Conservation (phyloP, 1,140 invertebrate genomes). For the Stegodyphus mimosarum region DNA sequence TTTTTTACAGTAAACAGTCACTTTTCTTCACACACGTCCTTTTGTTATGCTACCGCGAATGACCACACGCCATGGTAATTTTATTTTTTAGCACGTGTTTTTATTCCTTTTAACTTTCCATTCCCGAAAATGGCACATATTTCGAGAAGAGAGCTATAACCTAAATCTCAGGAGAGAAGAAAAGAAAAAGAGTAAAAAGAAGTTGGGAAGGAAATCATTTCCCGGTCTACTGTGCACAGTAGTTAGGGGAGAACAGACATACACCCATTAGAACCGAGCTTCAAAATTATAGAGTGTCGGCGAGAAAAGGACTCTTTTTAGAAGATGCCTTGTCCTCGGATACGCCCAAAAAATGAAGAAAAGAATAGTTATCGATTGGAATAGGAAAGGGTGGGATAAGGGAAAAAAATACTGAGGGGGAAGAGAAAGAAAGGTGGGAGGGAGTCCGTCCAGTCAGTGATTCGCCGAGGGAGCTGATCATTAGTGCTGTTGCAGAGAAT, state of each 20-base stretch:
- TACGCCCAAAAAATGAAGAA: constrained; percentile 34
- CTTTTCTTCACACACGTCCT: too few species aligned
- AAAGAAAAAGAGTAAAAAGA: neutral
- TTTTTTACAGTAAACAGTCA: too few species aligned
- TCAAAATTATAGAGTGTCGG: constrained; percentile 30
- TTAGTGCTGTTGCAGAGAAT: neutral
- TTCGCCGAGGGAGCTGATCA: constrained; percentile 10
- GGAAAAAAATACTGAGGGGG: neutral
- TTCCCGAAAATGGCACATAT: too few species aligned
- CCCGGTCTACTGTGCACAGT: constrained; percentile 29
- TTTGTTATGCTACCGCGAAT: too few species aligned
- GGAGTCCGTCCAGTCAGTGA: neutral
- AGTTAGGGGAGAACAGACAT: neutral
- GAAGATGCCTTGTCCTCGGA: neutral
- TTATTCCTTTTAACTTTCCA: neutral
- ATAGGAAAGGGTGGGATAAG: neutral
- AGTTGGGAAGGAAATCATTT: constrained; percentile 31
- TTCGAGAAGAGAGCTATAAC: too few species aligned
- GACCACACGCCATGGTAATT: too few species aligned
- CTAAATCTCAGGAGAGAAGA: too few species aligned
- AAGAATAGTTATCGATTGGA: constrained; percentile 24
- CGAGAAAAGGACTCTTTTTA: constrained; percentile 6
- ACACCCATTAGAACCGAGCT: neutral
- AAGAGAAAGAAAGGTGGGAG: constrained; percentile 1
- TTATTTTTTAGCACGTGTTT: too few species aligned